A percentile compares a stretch with the other conserved stretches of the same genome.
Conservation (phyloP, 2,797 vertebrate species). For the Gallirallus australis region DNA sequence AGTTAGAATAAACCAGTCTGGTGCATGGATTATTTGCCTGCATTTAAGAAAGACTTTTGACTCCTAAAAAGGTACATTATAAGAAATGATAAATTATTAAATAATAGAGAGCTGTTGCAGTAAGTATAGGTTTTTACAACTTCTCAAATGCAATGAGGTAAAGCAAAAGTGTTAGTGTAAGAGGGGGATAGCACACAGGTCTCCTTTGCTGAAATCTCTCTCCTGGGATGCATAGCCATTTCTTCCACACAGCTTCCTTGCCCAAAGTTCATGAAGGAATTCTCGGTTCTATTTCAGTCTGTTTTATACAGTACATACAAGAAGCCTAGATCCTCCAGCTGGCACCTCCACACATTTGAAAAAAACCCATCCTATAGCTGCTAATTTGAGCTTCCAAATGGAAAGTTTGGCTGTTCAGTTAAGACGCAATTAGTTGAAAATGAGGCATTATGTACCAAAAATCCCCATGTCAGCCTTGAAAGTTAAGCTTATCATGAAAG, state of each 20-base stretch:
- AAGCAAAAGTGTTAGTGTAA: neutral
- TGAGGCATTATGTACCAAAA: constrained; percentile 36
- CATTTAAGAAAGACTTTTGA: neutral
- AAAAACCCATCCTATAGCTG: neutral
- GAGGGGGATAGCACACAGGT: neutral
- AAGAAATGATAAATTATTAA: neutral
- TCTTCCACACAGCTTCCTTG: neutral
- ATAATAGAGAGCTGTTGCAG: neutral
- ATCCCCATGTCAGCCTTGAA: constrained; percentile 9
- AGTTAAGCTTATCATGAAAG: constrained; percentile 25
- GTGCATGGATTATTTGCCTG: neutral
- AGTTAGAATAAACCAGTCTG: neutral
- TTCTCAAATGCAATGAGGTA: neutral
- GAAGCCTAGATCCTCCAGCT: neutral
- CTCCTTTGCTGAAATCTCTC: neutral
- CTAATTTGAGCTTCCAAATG: constrained; percentile 31
- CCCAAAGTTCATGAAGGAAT: neutral
- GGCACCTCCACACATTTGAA: neutral
- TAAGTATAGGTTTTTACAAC: neutral
- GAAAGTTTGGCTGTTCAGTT: constrained; percentile 20
- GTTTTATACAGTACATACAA: neutral
- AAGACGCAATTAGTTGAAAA: constrained; percentile 31
- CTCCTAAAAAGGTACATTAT: neutral
- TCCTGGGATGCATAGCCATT: neutral
- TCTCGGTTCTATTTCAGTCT: neutral